phyloP scores from a whole-genome alignment of 2,113 vertebrate species.

The Crotalus tigris region DNA sequence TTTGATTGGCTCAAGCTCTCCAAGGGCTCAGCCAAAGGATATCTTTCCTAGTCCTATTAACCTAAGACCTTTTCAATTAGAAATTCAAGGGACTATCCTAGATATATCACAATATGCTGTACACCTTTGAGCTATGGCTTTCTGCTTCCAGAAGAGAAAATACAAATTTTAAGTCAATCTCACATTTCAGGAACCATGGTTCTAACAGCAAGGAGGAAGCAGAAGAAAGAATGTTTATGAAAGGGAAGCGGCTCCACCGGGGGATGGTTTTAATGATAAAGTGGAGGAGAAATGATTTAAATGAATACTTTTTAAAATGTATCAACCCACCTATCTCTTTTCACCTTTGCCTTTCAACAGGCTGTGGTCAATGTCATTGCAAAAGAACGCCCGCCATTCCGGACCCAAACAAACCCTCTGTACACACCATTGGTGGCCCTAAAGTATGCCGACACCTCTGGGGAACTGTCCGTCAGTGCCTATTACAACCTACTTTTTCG shows the following conservation, averaged over 20 bases:
- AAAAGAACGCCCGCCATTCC: slow-evolving; percentile 69
- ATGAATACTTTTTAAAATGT: no score
- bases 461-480: slow-evolving; percentile 69
- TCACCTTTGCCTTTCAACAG: slow-evolving; percentile 49
- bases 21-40: background rate
- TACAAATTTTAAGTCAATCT: background rate
- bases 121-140: background rate
- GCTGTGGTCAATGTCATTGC: slow-evolving; percentile 71
- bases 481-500: slow-evolving; percentile 73
- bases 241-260: background rate
- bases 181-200: background rate
- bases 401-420: slow-evolving; percentile 76
- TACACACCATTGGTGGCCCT: slow-evolving; percentile 73
- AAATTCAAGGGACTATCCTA: background rate
- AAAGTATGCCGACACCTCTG: slow-evolving; percentile 72
- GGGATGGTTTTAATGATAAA: background rate
- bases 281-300: accelerated
- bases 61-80: background rate
- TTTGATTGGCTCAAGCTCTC: background rate
- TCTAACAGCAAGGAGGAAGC: background rate
- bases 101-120: background rate
- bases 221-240: background rate
- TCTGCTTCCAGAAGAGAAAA: background rate
- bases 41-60: background rate
- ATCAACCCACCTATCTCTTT: background rate